Evolutionary conservation across 2,888 invertebrate species (phyloP), one percentile per base, ranked within the genome.

Genomic region (Epirrita christyi): DNA sequence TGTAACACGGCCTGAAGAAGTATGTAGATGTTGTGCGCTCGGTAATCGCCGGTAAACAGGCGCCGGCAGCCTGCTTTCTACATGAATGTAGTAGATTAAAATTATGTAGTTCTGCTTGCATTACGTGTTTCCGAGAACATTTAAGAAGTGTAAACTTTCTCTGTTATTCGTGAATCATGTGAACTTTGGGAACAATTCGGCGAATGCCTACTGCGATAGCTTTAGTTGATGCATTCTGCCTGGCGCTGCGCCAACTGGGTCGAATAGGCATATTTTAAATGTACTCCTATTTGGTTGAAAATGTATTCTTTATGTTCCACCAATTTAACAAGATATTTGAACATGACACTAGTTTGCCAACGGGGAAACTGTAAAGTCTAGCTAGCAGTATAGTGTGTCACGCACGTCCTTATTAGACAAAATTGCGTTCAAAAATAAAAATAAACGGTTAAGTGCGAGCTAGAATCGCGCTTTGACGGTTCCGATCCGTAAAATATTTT

Each of bases 181-280:
- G 61, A 63, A 61, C 47, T 59, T 59, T 57, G 52, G 49, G 63
- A 69, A 67, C 66, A 70, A 67, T 70, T 69, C 64, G 61, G 57
- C 60, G 67, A 70, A 71, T 68, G 67, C 63, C 41, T 54, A 59
- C 45, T 55, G 64, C 55, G 65, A 63, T 54, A 10, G 32, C 37
- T 49, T 55, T 73, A 75, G 72, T 68, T 72, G 67, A 57, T 80
- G 80, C 80, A 78, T 70, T 70, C 69, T 88, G 91, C 90, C 87
- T 88, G 91, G 90, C 87, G 29, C 42, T 10, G 6, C 8, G 84
- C 91, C 91, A 91, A 89, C 69, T 82, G 67, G 90, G 91, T 83
- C 90, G 75, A 72, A 68, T 75, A 69, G 72, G 71, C 78, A 74
- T 71, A 72, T 75, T 79, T 76, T 78, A 75, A 78, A 79, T 75